Evolutionary conservation across 2,113 vertebrate species (phyloP).

Genomic region (Cercocebus atys): DNA sequence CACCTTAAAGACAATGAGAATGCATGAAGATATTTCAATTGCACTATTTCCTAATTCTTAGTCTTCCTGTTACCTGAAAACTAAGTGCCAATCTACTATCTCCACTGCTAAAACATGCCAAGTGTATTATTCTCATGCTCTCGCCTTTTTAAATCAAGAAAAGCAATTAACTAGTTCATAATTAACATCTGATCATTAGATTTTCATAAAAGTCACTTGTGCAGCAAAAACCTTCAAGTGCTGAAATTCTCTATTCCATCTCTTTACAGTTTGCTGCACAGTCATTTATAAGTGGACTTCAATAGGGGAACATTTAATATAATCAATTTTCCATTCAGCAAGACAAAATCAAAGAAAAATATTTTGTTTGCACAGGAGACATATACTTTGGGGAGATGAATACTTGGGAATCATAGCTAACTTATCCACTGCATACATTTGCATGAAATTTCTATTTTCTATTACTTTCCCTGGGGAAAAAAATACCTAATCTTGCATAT

Average conservation of each 20-base stretch:
- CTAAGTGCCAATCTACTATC: not conserved
- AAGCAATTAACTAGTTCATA: not conserved
- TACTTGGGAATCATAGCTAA: constrained; percentile 60
- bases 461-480: constrained; percentile 26
- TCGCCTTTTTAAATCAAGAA: not conserved
- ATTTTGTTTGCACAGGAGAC: constrained; percentile 48
- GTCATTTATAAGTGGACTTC: constrained; percentile 21
- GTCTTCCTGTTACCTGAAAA: not conserved
- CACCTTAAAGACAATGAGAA: constrained; percentile 8
- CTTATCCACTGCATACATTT: constrained; percentile 52
- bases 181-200: constrained; percentile 35
- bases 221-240: not conserved
- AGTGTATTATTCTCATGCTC: not conserved
- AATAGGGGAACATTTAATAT: constrained; percentile 49
- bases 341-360: constrained; percentile 42
- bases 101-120: not conserved
- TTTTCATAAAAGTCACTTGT: constrained; percentile 45
- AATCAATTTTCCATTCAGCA: constrained; percentile 55
- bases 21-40: not conserved
- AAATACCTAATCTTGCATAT: not conserved
- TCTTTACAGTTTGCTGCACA: not conserved
- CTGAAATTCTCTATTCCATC: not conserved
- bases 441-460: constrained; percentile 16
- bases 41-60: constrained; percentile 14
- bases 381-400: constrained; percentile 51